Percentiles rank a stretch among this genome's conserved stretches.
phyloP scores from a whole-genome alignment of 2,797 vertebrate genomes.

The Arnoldichthys spilopterus region DNA sequence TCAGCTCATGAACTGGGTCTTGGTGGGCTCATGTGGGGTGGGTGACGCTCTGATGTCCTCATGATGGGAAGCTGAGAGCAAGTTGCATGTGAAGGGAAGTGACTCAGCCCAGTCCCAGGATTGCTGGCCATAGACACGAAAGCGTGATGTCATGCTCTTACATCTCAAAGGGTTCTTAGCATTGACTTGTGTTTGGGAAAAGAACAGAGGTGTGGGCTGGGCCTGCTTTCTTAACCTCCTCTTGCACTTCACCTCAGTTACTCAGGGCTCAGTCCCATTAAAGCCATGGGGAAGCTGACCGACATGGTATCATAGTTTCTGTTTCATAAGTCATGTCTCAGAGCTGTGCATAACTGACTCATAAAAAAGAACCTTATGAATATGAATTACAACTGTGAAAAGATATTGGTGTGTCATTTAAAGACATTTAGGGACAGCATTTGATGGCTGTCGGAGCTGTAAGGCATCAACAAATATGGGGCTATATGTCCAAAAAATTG shows the following conservation, averaged over 20 bases:
- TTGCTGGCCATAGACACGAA: conserved; percentile 60
- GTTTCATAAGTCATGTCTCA: conserved; percentile 29
- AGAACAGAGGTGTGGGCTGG: conserved; percentile 54
- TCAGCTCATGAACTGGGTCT: conserved; percentile 59
- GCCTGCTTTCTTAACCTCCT: conserved; percentile 58
- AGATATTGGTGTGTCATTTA: background rate
- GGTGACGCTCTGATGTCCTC: conserved; percentile 68
- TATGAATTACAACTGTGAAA: background rate
- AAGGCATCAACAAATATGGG: background rate
- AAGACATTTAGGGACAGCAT: background rate
- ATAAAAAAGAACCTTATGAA: background rate
- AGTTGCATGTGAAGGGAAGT: conserved; percentile 68
- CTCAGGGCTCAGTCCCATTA: conserved; percentile 31
- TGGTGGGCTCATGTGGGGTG: conserved; percentile 49
- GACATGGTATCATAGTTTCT: conserved; percentile 25
- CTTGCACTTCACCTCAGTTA: conserved; percentile 50
- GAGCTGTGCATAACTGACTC: conserved; percentile 18
- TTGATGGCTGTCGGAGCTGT: background rate
- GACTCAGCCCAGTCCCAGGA: conserved; percentile 69
- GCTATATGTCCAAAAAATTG: background rate
- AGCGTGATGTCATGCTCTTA: conserved; percentile 61
- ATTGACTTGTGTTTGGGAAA: conserved; percentile 53
- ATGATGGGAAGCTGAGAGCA: conserved; percentile 67
- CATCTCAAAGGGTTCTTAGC: conserved; percentile 57
- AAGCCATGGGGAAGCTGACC: conserved; percentile 29